phyloP scores from a whole-genome alignment of 2,888 invertebrate genomes.

The Tetranychus truncatus region DNA sequence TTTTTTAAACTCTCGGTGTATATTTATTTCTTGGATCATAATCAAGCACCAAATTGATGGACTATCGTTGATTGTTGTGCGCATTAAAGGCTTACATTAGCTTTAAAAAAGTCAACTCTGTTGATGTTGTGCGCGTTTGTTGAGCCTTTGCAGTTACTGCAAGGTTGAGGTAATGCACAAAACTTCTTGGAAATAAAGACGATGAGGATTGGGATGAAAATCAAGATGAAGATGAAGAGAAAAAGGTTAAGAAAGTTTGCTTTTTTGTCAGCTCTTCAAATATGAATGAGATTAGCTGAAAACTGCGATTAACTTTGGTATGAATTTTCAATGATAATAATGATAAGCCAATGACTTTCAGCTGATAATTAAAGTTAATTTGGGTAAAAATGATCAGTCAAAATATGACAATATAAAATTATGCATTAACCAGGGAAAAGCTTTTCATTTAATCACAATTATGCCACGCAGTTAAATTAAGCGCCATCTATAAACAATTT shows the following conservation, averaged over 20 bases:
- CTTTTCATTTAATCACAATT: not conserved
- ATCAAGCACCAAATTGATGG: slow-evolving; percentile 21
- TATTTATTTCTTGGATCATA: slow-evolving; percentile 18
- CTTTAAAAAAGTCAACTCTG: too few species aligned
- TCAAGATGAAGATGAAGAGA: not conserved
- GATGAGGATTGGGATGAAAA: not conserved
- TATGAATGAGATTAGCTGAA: not conserved
- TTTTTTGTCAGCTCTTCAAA: not conserved
- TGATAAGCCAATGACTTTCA: too few species aligned
- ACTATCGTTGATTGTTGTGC: slow-evolving; percentile 20
- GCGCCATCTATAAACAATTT: slow-evolving; percentile 3
- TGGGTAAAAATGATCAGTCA: too few species aligned
- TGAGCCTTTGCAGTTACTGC: not conserved
- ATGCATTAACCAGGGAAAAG: not conserved
- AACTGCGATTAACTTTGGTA: not conserved
- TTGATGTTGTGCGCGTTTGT: too few species aligned
- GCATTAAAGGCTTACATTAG: slow-evolving; percentile 5
- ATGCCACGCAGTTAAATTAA: not conserved
- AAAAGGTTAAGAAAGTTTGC: too few species aligned
- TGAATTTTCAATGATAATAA: not conserved
- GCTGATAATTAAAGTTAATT: too few species aligned
- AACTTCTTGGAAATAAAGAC: not conserved
- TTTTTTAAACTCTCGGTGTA: too few species aligned
- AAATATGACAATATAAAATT: not conserved
- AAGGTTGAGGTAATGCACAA: not conserved